phyloP scores from a whole-genome alignment of 2,888 invertebrate genomes.

The Calameuta pallipes region DNA sequence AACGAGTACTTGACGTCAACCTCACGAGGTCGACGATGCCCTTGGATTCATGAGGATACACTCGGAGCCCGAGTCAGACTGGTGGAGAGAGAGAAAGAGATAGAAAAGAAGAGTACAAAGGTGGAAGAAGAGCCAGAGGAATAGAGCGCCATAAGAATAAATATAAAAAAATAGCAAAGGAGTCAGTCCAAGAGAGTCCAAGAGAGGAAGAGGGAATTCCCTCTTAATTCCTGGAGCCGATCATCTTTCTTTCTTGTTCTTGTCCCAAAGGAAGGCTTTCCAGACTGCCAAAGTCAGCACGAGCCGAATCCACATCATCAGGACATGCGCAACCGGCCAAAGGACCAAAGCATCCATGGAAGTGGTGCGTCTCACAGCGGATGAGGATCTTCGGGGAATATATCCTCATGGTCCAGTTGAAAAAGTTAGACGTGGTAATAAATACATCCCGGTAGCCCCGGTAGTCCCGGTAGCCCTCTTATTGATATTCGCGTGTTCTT shows the following conservation, averaged over 20 bases:
- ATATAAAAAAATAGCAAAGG: background rate
- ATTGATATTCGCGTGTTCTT: constrained; percentile 56
- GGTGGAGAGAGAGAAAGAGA: constrained; percentile 1
- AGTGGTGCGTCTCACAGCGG: background rate
- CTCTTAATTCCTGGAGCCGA: background rate
- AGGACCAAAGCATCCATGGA: background rate
- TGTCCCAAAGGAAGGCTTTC: background rate
- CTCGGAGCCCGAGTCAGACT: background rate
- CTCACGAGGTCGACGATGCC: background rate
- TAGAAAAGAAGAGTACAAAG: background rate
- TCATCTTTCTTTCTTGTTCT: background rate
- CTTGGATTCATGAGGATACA: background rate
- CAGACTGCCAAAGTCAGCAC: background rate
- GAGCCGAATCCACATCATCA: background rate
- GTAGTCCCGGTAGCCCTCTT: constrained; percentile 26
- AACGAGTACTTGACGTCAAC: background rate
- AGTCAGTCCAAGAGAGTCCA: background rate
- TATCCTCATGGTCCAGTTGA: constrained; percentile 19
- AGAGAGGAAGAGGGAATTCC: background rate
- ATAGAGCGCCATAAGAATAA: background rate
- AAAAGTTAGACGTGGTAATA: constrained; percentile 47
- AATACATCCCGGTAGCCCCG: constrained; percentile 42
- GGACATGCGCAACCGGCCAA: background rate
- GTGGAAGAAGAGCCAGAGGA: background rate
- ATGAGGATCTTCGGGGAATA: background rate